Evolutionary conservation across 2,888 invertebrate genomes (phyloP).

Genomic region (Zygothrica quintamaculata): DNA sequence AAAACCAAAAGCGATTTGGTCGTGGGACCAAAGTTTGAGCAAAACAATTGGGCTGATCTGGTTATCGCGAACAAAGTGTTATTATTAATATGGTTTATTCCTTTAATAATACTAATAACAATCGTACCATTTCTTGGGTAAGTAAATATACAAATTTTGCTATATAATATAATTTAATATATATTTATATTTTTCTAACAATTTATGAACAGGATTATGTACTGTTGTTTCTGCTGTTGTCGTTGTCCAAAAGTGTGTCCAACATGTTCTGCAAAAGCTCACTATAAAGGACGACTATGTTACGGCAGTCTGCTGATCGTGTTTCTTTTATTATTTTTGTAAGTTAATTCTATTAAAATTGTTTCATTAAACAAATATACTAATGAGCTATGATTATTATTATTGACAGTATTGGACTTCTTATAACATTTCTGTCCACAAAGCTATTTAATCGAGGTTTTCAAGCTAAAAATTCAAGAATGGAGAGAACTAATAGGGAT

Average conservation of each 20-base stretch:
- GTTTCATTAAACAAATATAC: too few species aligned
- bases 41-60: slow-evolving; percentile 85
- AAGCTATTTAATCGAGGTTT: too few species aligned
- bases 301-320: slow-evolving; percentile 92
- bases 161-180: too few species aligned
- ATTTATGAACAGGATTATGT: slow-evolving; percentile 53
- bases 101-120: slow-evolving; percentile 88
- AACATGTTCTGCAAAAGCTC: slow-evolving; percentile 90
- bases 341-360: slow-evolving; percentile 44
- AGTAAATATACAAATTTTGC: too few species aligned
- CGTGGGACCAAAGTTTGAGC: slow-evolving; percentile 70
- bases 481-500: too few species aligned
- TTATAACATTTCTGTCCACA: slow-evolving; percentile 90
- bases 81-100: slow-evolving; percentile 86
- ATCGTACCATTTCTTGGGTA: slow-evolving; percentile 91
- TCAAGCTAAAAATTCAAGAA: too few species aligned
- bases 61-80: slow-evolving; percentile 85
- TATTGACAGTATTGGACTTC: slow-evolving; percentile 91
- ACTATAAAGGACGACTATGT: slow-evolving; percentile 89
- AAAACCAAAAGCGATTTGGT: slow-evolving; percentile 14
- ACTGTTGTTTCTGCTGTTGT: slow-evolving; percentile 92
- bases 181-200: too few species aligned
- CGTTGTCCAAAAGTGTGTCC: slow-evolving; percentile 88
- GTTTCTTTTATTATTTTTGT: slow-evolving; percentile 92
- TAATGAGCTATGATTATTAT: not conserved